These are phyloP conservation scores for Hirtodrosophila trivittata DNA, from an alignment of 2,888 invertebrate genomes.

Conservation along the genomic window DNA sequence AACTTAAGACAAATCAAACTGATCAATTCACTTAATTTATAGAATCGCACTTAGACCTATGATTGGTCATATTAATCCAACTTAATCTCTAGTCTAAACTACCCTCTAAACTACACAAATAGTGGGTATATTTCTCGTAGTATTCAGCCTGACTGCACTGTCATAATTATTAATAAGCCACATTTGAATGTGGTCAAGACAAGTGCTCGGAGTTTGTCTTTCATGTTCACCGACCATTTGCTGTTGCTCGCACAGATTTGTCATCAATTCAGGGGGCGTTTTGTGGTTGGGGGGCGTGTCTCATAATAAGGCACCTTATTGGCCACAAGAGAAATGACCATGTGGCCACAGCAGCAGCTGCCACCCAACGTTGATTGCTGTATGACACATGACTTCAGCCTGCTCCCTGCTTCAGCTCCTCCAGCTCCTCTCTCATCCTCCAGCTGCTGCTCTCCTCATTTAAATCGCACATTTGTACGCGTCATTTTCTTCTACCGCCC, in stretches of 20 bases:
- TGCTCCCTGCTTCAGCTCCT: not conserved
- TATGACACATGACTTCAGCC: conserved; percentile 17
- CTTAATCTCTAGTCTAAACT: not conserved
- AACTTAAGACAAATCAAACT: too few relatives aligned
- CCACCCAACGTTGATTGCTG: conserved; percentile 34
- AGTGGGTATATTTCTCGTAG: conserved; percentile 23
- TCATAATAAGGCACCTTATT: conserved; percentile 34
- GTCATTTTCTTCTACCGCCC: conserved; percentile 52
- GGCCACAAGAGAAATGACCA: not conserved
- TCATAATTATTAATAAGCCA: conserved; percentile 74
- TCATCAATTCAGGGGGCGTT: conserved; percentile 6
- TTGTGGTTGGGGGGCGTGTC: conserved; percentile 23
- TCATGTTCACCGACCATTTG: conserved; percentile 53
- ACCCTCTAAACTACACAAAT: not conserved
- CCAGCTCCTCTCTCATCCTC: not conserved
- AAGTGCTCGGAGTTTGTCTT: conserved; percentile 39
- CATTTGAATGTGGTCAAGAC: conserved; percentile 73
- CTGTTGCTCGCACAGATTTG: conserved; percentile 26
- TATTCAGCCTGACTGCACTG: conserved; percentile 43
- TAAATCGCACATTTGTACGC: conserved; percentile 73
- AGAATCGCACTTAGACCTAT: too few relatives aligned
- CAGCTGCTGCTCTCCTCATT: conserved; percentile 53
- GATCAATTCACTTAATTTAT: too few relatives aligned
- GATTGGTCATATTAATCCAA: too few relatives aligned
- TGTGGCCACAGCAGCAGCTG: conserved; percentile 18